Evolutionary conservation across 1,140 invertebrate genomes (phyloP), one percentile per base, ranked within the genome.

Genomic region (Pseudobourletiella spinata): DNA sequence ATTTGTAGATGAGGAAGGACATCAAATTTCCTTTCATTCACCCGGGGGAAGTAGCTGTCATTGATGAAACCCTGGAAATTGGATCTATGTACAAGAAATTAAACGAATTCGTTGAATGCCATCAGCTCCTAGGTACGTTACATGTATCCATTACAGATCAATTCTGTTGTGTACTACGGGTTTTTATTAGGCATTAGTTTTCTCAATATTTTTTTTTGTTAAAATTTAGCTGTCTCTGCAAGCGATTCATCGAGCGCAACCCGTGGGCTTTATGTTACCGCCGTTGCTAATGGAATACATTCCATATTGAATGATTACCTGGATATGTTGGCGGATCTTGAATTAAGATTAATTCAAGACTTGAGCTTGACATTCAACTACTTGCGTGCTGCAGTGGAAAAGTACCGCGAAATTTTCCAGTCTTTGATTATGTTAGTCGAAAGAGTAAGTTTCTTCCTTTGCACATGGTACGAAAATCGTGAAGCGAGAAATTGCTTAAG

Each of bases 1-100:
- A 54, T 46, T 56, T 48, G 2, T 3, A 52, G 55, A 54, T 35
- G 25, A 56, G 44, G 15, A 28, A 66, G 4, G 63, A 63, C 29
- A 16, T 65, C n/a, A 18, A 57, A 39, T 20, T 63, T 3, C 52
- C 65, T n/a, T 30, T 69, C 3, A 18, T 69, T 22, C 68, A 69
- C 63, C 48, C 61, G 6, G 61, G 61, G 0, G 68, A 69, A 43
- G 35, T 32, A 1, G 25, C 42, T 18, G 30, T 66, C 15, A 16
- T 66, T 16, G 52, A 65, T 22, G 62, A 64, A 22, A 60, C 65
- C 16, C 25, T 69, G 6, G 68, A 69, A 46, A 57, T 69, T 39
- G 68, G 61, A 14, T n/a, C 58, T 4, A 20, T 50, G 22, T 66
- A 61, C 32, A 64, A 59, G 46, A 20, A 50, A 25, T 18, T 69